A percentile compares a stretch with the other conserved stretches of the same genome.
These are phyloP conservation scores for Pilophorus perplexus DNA, from an alignment of 2,888 invertebrate species.

Conservation along the genomic window DNA sequence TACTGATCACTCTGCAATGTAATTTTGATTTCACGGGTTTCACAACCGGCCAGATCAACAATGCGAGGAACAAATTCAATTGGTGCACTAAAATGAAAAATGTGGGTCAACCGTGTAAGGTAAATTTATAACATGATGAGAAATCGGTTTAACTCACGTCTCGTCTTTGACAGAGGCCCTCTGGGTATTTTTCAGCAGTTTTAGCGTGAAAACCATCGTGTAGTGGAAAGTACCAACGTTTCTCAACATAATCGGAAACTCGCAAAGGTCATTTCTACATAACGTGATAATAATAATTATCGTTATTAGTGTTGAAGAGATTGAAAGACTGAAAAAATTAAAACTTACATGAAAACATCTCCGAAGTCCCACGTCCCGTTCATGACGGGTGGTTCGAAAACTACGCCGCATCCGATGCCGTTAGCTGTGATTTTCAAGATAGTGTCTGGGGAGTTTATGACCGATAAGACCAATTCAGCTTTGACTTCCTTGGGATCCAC, in stretches of 20 bases:
- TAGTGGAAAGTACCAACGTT: conserved; percentile 25
- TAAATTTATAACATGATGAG: too few relatives aligned
- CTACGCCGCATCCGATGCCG: conserved; percentile 21
- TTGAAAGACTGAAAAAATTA: too few relatives aligned
- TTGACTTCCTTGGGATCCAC: conserved; percentile 8
- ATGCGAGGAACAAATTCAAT: conserved; percentile 7
- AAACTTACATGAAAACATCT: conserved; percentile 33
- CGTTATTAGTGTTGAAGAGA: too few relatives aligned
- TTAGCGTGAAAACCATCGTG: conserved; percentile 5
- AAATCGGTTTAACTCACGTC: background rate
- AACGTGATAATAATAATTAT: too few relatives aligned
- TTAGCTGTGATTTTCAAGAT: conserved; percentile 1
- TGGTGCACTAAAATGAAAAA: background rate
- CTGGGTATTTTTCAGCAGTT: background rate
- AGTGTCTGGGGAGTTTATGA: background rate
- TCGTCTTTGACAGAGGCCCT: background rate
- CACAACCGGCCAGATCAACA: conserved; percentile 17
- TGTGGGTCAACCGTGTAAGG: too few relatives aligned
- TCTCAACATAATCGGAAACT: background rate
- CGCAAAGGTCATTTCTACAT: conserved; percentile 11
- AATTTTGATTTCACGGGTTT: conserved; percentile 2
- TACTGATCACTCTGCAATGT: conserved; percentile 5
- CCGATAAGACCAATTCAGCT: conserved; percentile 3
- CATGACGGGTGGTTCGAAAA: conserved; percentile 22
- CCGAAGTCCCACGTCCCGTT: conserved; percentile 27